These are phyloP conservation scores for Rhaphigaster nebulosa DNA, from an alignment of 2,888 invertebrate genomes.

Conservation along the genomic window DNA sequence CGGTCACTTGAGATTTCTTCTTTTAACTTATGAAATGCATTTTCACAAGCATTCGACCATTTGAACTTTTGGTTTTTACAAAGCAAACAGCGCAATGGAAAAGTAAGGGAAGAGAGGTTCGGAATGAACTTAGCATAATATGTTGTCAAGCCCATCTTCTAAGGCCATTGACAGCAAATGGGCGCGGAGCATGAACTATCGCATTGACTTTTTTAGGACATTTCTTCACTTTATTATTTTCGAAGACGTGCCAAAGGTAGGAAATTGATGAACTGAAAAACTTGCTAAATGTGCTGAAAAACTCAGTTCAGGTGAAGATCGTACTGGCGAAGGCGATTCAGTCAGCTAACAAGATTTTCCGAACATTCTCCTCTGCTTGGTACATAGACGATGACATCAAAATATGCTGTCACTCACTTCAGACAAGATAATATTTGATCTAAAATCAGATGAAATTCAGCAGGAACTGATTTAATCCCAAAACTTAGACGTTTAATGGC, in stretches of 20 bases:
- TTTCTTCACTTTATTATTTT: slow-evolving; percentile 1
- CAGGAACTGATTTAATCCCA: too few species aligned
- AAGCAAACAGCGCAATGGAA: background rate
- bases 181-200: background rate
- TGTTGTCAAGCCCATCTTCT: background rate
- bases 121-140: background rate
- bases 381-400: background rate
- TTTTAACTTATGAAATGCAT: slow-evolving; percentile 17
- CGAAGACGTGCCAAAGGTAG: background rate
- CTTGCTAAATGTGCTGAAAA: background rate
- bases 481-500: too few species aligned
- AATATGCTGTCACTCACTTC: background rate
- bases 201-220: background rate
- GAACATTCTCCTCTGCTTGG: background rate
- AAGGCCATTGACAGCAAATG: too few species aligned
- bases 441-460: too few species aligned
- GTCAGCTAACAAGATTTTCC: background rate
- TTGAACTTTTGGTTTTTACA: background rate
- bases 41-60: background rate
- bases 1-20: slow-evolving; percentile 22
- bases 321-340: background rate
- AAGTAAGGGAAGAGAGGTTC: background rate
- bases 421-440: too few species aligned
- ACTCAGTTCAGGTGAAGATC: background rate
- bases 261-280: background rate